Evolutionary conservation across 1,140 invertebrate species (phyloP).

Genomic region (Adelges cooleyi): DNA sequence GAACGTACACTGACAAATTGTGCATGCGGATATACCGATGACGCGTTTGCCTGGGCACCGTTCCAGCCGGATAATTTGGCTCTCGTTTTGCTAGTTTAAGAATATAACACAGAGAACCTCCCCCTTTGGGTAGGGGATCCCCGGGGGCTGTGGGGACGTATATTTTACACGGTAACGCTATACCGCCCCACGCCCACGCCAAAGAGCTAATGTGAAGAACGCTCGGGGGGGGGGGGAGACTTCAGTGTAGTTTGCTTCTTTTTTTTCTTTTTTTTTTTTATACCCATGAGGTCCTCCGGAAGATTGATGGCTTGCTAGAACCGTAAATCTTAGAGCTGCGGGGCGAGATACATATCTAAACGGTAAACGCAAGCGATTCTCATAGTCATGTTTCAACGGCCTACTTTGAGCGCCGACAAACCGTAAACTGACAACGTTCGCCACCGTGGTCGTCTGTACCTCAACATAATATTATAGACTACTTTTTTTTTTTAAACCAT

Average conservation of each 20-base stretch:
- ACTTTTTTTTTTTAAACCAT: too few relatives aligned
- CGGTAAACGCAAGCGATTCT: not conserved
- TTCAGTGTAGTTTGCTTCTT: too few relatives aligned
- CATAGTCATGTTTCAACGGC: too few relatives aligned
- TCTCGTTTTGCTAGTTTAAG: not conserved
- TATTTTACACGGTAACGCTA: not conserved
- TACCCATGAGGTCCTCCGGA: not conserved
- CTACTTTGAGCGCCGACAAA: too few relatives aligned
- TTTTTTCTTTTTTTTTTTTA: not conserved
- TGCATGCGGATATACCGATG: not conserved
- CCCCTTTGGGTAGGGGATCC: too few relatives aligned
- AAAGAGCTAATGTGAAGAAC: not conserved
- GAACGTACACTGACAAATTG: constrained; percentile 8
- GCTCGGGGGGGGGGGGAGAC: too few relatives aligned
- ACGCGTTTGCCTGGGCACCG: not conserved
- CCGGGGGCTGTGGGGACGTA: not conserved
- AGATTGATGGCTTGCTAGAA: constrained; percentile 5
- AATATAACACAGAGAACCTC: too few relatives aligned
- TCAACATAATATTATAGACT: too few relatives aligned
- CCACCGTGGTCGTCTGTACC: too few relatives aligned
- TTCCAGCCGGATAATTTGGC: not conserved
- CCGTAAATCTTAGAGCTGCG: constrained; percentile 1
- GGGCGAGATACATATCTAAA: constrained; percentile 12
- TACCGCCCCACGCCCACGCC: not conserved
- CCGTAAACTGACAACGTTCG: too few relatives aligned